Conservation (phyloP, 2,113 vertebrate species). For the Eupsittula cactorum region DNA sequence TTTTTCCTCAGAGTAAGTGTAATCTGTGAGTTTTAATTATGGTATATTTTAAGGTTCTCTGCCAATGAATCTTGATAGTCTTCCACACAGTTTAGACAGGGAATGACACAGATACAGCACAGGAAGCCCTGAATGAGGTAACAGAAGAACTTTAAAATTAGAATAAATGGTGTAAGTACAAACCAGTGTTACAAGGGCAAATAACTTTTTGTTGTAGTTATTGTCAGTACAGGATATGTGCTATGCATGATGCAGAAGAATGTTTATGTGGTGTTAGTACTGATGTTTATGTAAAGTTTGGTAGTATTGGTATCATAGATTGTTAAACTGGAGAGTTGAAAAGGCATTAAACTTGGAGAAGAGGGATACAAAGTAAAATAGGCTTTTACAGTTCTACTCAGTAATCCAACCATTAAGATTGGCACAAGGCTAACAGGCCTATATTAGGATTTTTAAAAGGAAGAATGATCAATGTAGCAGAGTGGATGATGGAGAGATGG, state of each 20-base stretch:
- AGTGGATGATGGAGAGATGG: background rate
- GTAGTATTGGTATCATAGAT: background rate
- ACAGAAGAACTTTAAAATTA: conserved; percentile 57
- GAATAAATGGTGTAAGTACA: background rate
- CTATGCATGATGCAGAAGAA: background rate
- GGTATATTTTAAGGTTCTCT: conserved; percentile 22
- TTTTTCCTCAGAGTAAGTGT: background rate
- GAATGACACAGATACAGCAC: conserved; percentile 21
- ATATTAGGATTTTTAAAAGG: background rate
- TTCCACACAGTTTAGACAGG: background rate
- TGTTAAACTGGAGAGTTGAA: background rate
- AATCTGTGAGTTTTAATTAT: conserved; percentile 25
- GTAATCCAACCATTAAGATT: background rate
- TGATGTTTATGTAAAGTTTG: background rate
- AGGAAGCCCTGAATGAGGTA: conserved; percentile 44
- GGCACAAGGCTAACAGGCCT: background rate
- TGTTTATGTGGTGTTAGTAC: background rate
- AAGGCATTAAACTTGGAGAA: background rate
- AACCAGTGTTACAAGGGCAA: conserved; percentile 25
- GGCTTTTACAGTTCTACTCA: background rate
- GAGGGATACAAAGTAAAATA: background rate
- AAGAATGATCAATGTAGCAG: background rate
- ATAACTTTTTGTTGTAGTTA: conserved; percentile 23
- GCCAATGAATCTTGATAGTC: background rate
- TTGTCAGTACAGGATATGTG: conserved; percentile 1